Conservation (phyloP, 2,888 invertebrate genomes). For the Lasioglossum leucozonium region DNA sequence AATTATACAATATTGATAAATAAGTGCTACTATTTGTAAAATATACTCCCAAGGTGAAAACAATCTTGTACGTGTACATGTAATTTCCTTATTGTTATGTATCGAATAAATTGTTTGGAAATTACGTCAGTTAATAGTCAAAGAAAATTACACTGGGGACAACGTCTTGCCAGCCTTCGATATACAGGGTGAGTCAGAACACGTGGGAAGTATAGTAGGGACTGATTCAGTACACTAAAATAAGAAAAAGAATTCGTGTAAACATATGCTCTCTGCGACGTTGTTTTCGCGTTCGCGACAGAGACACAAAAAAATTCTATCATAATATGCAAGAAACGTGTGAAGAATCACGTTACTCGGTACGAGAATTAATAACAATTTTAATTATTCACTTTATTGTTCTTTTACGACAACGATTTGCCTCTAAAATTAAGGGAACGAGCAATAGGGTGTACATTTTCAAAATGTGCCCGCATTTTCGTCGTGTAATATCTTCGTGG, state of each 20-base stretch:
- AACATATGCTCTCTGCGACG: no score
- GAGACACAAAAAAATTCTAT: no score
- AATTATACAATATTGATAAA: not conserved
- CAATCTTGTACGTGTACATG: not conserved
- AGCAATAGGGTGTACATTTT: not conserved
- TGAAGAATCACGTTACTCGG: no score
- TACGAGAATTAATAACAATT: not conserved
- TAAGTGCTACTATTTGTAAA: not conserved
- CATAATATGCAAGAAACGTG: no score
- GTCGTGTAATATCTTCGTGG: no score
- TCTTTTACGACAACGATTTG: no score
- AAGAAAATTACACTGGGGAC: not conserved
- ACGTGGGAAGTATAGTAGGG: no score
- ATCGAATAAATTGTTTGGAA: not conserved
- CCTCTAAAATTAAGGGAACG: not conserved
- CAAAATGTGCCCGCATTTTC: not conserved
- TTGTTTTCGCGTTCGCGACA: no score
- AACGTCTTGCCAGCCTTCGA: no score
- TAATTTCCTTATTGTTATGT: not conserved
- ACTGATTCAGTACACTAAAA: no score
- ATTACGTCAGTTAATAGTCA: not conserved
- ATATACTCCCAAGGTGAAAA: not conserved
- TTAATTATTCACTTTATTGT: not conserved
- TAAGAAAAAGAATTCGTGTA: no score
- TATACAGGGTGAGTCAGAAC: no score